phyloP scores from a whole-genome alignment of 2,888 invertebrate species.

The Onchidella celtica region DNA sequence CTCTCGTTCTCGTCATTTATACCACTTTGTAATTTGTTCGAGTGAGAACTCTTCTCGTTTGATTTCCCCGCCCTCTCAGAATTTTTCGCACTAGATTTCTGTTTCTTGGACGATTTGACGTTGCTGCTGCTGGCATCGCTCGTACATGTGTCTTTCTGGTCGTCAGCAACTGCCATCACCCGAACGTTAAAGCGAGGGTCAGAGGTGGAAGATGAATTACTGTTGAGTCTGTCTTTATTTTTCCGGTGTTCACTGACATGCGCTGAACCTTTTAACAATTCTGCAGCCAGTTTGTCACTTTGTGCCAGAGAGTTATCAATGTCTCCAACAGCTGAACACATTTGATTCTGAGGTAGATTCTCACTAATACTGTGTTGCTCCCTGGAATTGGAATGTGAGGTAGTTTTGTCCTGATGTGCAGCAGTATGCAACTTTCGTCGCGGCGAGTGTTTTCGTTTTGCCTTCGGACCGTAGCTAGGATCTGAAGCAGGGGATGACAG shows the following conservation, averaged over 20 bases:
- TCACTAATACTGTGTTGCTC: neutral
- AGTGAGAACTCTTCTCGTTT: neutral
- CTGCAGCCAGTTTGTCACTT: constrained; percentile 6
- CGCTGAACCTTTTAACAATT: constrained; percentile 12
- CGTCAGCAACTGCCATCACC: neutral
- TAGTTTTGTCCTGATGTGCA: neutral
- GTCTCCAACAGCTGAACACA: neutral
- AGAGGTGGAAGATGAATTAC: neutral
- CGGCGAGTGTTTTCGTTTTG: constrained; percentile 12
- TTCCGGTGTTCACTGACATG: neutral
- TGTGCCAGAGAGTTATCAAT: neutral
- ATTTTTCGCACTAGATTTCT: neutral
- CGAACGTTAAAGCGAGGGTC: constrained; percentile 42
- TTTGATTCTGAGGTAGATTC: neutral
- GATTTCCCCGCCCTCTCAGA: neutral
- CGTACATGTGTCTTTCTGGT: neutral
- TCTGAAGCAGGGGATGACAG: constrained; percentile 7
- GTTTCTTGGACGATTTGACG: neutral
- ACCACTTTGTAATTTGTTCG: neutral
- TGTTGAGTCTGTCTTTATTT: neutral
- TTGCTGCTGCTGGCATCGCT: neutral
- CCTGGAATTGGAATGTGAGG: neutral
- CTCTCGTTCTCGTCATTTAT: neutral
- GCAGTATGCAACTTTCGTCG: neutral
- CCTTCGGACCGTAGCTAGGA: constrained; percentile 4